Evolutionary conservation across 2,797 vertebrate genomes (phyloP), one percentile per base, ranked within the genome.

Genomic region (Pangasius larnaudii): DNA sequence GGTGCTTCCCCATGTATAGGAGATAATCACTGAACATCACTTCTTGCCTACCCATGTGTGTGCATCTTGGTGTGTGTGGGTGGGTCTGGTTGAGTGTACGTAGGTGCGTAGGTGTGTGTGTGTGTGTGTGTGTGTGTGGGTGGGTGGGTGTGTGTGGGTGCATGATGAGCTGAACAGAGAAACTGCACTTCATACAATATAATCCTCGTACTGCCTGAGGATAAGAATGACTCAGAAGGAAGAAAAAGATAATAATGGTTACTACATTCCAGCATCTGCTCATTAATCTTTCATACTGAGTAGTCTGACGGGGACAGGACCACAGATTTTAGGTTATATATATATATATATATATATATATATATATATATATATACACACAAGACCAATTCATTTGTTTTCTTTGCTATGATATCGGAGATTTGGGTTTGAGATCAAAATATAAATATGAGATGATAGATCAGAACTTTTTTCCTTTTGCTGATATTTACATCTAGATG

Each of bases 231-330:
- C 81, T 80, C 75, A 84, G 87, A 85, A 84, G 80, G 27, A 1
- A 4, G 46, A 63, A 82, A 63, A 61, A 75, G 92, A 94, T 93
- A 94, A 95, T 93, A 95, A 95, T 93, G 94, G 93, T 93, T 93
- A 94, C 92, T 92, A 92, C 94, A 94, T 93, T 95, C 95, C 94
- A 94, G 94, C 92, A 94, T 95, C 92, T 94, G 93, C 95, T 95
- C 94, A 96, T 96, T 95, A 96, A 95, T 96, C 95, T 96, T 96
- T 96, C 93, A 96, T 95, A 92, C 91, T 80, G 92, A 92, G 89
- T 92, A 94, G 95, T 95, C 93, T 94, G 94, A 94, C 93, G 95
- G 92, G 93, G 92, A 93, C 93, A 93, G 93, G 94, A 93, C 93
- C 90, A 89, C 93, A 92, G 58, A 61, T 42, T 81, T 27, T 14